Conservation (phyloP, 2,888 invertebrate species). For the Drosophila testacea region DNA sequence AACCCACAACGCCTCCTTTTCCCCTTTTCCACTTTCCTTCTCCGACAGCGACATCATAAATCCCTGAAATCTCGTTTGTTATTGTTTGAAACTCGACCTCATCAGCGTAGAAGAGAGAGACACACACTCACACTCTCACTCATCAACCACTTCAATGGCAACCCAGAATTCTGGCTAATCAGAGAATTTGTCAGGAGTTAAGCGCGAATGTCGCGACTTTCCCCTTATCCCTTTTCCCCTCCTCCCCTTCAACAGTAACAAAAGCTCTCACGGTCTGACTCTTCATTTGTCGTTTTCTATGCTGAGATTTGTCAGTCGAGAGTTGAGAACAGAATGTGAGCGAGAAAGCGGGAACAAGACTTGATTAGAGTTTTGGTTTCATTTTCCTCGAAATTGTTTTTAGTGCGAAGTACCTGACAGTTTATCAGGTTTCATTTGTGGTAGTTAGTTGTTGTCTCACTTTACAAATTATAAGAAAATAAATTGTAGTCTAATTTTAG, state of each 20-base stretch:
- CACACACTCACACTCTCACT: conserved; percentile 23
- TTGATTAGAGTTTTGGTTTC: conserved; percentile 51
- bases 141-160: conserved; percentile 58
- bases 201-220: conserved; percentile 65
- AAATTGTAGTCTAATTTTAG: conserved; percentile 1
- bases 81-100: conserved; percentile 78
- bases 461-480: background rate
- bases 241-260: background rate
- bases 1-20: background rate
- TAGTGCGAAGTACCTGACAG: conserved; percentile 24
- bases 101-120: conserved; percentile 42
- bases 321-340: conserved; percentile 22
- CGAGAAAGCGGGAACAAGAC: conserved; percentile 27
- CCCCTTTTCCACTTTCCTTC: background rate
- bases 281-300: conserved; percentile 43
- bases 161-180: conserved; percentile 63
- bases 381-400: conserved; percentile 26
- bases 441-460: conserved; percentile 1
- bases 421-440: conserved; percentile 13
- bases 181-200: conserved; percentile 62
- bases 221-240: conserved; percentile 2
- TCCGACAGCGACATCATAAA: conserved; percentile 69
- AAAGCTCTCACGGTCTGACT: conserved; percentile 18
- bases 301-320: conserved; percentile 41
- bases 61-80: conserved; percentile 79